Base-by-base conservation (phyloP, 2,888 invertebrate species). In the Orchesellides sinensis region DNA sequence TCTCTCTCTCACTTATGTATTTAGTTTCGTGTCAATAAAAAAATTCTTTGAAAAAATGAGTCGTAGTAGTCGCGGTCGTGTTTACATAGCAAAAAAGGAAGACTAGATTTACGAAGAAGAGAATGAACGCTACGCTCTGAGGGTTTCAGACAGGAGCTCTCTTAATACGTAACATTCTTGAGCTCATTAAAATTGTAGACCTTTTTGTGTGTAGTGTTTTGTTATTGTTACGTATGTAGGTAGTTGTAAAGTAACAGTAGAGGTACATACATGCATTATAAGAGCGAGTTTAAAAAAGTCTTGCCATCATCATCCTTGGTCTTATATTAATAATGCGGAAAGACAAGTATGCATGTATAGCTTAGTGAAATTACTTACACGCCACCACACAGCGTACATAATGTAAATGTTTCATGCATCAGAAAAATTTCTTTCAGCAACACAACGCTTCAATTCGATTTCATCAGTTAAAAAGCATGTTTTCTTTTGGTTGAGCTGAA, bases 121-220 rank as follows among this genome's bases (percentile, higher is more conserved):
- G 10, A 40, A 40, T 40, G 40, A 40, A 8, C 40, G 40, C 10
- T n/a, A n/a, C n/a, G n/a, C n/a, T n/a, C n/a, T n/a, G n/a, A n/a
- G n/a, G n/a, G n/a, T 40, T 40, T 10, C 40, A 40, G 40, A 40
- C 40, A 40, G n/a, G 54, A 10, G 21, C 23, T 17, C 25, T 23
- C 21, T 25, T 49, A 49, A 17, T 54, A 54, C 54, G 54, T 54
- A 12, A 25, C 25, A 23, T 25, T 23, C 54, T 21, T 32, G 32
- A 61, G 47, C 61, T 73, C 73, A 73, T 73, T 73, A 73, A 73
- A 73, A 59, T 73, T 73, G 73, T 45, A 73, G 27, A 59, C 14
- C 40, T 61, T 54, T 61, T 73, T 73, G 59, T 59, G 72, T 72
- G n/a, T n/a, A n/a, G n/a, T n/a, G n/a, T 56, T 32, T 52, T 61